These are phyloP conservation scores for Phalera bucephala DNA, from an alignment of 2,888 invertebrate genomes.

Conservation along the genomic window DNA sequence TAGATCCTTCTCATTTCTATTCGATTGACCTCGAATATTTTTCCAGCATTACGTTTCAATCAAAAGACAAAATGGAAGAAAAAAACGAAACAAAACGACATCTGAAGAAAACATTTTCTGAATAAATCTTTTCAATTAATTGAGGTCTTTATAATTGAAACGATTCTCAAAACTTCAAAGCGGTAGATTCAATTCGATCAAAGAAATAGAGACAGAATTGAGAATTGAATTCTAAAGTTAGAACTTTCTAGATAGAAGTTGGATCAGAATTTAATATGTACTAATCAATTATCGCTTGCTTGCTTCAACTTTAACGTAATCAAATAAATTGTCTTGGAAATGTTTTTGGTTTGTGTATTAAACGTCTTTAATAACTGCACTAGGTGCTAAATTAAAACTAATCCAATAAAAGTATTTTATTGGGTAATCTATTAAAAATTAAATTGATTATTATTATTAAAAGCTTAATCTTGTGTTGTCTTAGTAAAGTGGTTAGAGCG, in stretches of 20 bases:
- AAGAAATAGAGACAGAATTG: slow-evolving; percentile 6
- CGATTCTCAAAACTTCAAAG: slow-evolving; percentile 6
- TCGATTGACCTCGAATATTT: no score
- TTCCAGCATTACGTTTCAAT: no score
- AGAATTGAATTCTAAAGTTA: slow-evolving; percentile 17
- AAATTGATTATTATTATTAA: no score
- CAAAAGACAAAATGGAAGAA: no score
- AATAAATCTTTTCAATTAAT: slow-evolving; percentile 2
- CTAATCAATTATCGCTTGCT: not conserved
- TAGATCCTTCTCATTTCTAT: no score
- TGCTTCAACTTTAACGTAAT: not conserved
- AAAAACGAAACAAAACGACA: not conserved
- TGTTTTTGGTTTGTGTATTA: not conserved
- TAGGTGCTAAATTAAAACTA: no score
- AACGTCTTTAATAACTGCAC: no score
- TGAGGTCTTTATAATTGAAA: slow-evolving; percentile 6
- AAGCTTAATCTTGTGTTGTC: no score
- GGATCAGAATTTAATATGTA: slow-evolving; percentile 1
- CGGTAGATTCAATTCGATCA: slow-evolving; percentile 20
- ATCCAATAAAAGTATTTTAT: no score
- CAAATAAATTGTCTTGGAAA: not conserved
- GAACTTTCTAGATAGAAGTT: slow-evolving; percentile 5
- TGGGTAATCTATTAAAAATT: no score
- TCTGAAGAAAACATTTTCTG: not conserved
- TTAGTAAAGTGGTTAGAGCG: no score